These are phyloP conservation scores for Emys orbicularis DNA, from an alignment of 2,797 vertebrate genomes.

Conservation along the genomic window DNA sequence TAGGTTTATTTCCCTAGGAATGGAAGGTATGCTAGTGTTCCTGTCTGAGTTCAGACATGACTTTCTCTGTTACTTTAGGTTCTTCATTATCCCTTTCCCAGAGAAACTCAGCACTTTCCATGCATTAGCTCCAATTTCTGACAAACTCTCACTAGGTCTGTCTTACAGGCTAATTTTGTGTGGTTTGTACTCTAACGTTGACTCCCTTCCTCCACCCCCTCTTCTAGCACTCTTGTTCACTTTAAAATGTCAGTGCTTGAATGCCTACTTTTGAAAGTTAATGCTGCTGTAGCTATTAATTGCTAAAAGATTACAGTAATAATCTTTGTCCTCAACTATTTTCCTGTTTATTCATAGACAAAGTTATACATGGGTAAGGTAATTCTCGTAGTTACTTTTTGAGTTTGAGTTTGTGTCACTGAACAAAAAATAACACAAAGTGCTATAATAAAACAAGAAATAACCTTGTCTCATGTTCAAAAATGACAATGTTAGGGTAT, in stretches of 20 bases:
- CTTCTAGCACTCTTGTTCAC: background rate
- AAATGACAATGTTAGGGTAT: conserved; percentile 22
- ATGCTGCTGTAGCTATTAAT: background rate
- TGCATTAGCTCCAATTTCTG: background rate
- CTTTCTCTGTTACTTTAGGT: background rate
- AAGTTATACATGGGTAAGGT: background rate
- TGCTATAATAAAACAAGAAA: background rate
- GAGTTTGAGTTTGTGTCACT: conserved; percentile 7
- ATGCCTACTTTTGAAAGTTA: conserved; percentile 25
- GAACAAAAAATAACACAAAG: conserved; percentile 9
- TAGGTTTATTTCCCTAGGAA: background rate
- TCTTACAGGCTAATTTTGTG: background rate
- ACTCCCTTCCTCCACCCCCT: rapidly evolving
- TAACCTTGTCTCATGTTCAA: conserved; percentile 36
- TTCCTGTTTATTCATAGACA: conserved; percentile 38
- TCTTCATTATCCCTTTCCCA: background rate
- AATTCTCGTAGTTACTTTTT: conserved; percentile 17
- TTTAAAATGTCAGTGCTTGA: conserved; percentile 1
- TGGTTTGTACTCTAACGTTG: background rate
- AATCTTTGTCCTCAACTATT: conserved; percentile 15
- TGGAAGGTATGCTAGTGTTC: background rate
- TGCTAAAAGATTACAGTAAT: background rate
- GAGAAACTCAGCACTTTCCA: background rate
- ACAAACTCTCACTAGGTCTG: background rate
- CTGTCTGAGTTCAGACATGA: background rate